Evolutionary conservation across 2,797 vertebrate species (phyloP).

Genomic region (Xenentodon cancila): DNA sequence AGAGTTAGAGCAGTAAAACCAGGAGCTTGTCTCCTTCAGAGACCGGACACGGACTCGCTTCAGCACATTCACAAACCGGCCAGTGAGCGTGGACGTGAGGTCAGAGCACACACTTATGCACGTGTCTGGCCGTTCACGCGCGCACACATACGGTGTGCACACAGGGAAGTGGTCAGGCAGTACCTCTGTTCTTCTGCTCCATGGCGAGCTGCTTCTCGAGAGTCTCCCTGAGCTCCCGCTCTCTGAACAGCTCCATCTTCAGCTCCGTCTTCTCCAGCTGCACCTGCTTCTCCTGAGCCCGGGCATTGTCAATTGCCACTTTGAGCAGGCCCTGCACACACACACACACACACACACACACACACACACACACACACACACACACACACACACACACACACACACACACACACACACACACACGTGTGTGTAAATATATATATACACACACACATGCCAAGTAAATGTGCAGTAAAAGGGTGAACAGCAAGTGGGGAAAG

Average conservation of each 20-base stretch:
- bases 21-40: too few relatives aligned
- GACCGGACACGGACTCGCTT: too few relatives aligned
- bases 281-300: slow-evolving; percentile 99
- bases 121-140: too few relatives aligned
- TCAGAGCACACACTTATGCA: too few relatives aligned
- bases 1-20: slow-evolving; percentile 27
- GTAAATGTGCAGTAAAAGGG: background rate
- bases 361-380: too few relatives aligned
- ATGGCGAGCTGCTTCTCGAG: slow-evolving; percentile 98
- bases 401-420: too few relatives aligned
- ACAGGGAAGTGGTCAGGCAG: too few relatives aligned
- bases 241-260: slow-evolving; percentile 99
- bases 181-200: slow-evolving; percentile 99
- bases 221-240: slow-evolving; percentile 96
- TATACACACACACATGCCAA: too few relatives aligned
- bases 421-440: slow-evolving; percentile 1
- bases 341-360: slow-evolving; percentile 24
- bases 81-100: too few relatives aligned
- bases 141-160: too few relatives aligned
- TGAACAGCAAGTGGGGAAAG: background rate
- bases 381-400: too few relatives aligned
- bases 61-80: too few relatives aligned
- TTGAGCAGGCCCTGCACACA: slow-evolving; percentile 92
- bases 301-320: slow-evolving; percentile 98
- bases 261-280: slow-evolving; percentile 99